Base-by-base conservation (phyloP, 2,888 invertebrate genomes). In the Ferrisia virgata region DNA sequence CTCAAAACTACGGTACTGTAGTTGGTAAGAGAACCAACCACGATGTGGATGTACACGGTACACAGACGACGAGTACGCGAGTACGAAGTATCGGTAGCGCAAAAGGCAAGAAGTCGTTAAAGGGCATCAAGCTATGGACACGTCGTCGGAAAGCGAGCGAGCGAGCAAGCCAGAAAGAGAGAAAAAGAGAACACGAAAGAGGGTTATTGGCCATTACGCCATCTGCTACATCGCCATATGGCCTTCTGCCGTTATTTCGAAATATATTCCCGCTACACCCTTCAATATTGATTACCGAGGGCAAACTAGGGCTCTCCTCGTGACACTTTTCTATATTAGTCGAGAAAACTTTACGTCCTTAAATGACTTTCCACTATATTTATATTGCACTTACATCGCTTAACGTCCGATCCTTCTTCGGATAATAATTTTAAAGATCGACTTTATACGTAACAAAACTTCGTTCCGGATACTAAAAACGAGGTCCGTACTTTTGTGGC, bases 221-320 rank as follows among this genome's bases (percentile, higher is more conserved):
- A 82, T 82, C 82, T 82, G 82, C 72, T 82, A 82, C 82, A 40
- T 82, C 82, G 82, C 82, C 82, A 82, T 82, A 82, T 82, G 82
- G 82, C 76, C 82, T 28, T 39, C 69, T 33, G 72, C 53, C 81
- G 82, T 82, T 82, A 82, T 82, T 82, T 82, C 82, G 28, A 72
- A 82, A 72, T 82, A 82, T 82, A 82, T 69, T 82, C 40, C 72
- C 82, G 39, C 82, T 28, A 36, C 36, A 43, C 43, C 72, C 82
- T 82, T 82, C 82, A 31, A 82, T 82, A 82, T 82, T 82, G 82
- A 82, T 82, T 82, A 69, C 72, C 69, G 31, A 31, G 82, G 40
- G 72, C 36, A 39, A 82, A 43, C 31, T 33, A 22, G 58, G 36
- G 43, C 69, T 82, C 72, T 69, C 28, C 82, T 69, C 39, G 82